These are phyloP conservation scores for Formica exsecta DNA, from an alignment of 1,140 invertebrate species.

Conservation along the genomic window DNA sequence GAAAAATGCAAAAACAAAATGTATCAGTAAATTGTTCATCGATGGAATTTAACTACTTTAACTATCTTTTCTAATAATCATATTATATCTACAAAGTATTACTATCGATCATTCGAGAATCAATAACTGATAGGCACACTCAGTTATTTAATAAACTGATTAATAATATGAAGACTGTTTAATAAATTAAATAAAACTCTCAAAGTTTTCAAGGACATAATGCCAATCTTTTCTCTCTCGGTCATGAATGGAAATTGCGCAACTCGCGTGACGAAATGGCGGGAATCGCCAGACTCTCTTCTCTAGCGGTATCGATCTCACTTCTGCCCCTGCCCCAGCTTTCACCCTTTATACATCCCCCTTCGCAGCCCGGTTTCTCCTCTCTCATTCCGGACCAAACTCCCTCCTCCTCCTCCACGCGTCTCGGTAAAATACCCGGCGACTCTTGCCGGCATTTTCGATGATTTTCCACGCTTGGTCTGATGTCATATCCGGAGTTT, in stretches of 20 bases:
- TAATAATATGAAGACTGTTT: neutral
- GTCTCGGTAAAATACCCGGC: slow-evolving; percentile 62
- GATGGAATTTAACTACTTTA: neutral
- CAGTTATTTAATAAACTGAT: neutral
- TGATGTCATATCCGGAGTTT: slow-evolving; percentile 64
- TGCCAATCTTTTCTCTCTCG: neutral
- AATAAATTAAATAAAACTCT: slow-evolving; percentile 3
- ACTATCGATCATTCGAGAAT: neutral
- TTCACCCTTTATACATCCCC: slow-evolving; percentile 54
- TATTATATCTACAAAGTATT: neutral
- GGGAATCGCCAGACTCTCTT: slow-evolving; percentile 69
- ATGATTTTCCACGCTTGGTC: slow-evolving; percentile 65
- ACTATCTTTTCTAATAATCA: neutral
- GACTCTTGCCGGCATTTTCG: slow-evolving; percentile 60
- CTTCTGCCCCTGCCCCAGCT: slow-evolving; percentile 62
- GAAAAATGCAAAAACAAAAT: neutral
- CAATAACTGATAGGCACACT: too few species aligned
- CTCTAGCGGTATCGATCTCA: slow-evolving; percentile 72
- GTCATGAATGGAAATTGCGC: slow-evolving; percentile 45
- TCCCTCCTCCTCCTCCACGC: slow-evolving; percentile 46
- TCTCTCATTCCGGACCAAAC: slow-evolving; percentile 58
- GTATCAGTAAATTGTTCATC: neutral
- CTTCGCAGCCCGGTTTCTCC: slow-evolving; percentile 19
- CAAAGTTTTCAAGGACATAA: neutral
- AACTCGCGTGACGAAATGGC: slow-evolving; percentile 61